Percentiles rank a stretch among this genome's conserved stretches.
Conservation (phyloP, 2,888 invertebrate genomes). For the Onthophagus sagittarius region DNA sequence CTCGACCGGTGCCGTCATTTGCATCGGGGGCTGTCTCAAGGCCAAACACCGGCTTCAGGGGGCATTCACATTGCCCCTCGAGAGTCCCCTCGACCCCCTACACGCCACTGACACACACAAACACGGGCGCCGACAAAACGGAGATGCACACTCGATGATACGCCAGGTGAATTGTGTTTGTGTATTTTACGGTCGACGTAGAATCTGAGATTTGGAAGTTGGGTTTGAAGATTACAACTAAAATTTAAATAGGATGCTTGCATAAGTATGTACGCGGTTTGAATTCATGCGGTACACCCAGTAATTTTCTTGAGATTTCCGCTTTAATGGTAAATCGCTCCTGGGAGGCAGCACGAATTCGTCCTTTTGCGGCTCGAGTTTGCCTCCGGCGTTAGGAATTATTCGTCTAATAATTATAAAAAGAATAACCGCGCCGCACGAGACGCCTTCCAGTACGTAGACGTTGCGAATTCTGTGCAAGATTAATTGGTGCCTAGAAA, state of each 20-base stretch:
- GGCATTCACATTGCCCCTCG: slow-evolving; percentile 31
- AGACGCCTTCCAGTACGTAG: background rate
- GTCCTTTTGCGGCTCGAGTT: background rate
- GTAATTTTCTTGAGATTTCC: background rate
- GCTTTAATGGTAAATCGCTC: background rate
- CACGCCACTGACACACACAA: slow-evolving; percentile 12
- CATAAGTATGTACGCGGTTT: no score
- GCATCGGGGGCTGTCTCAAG: slow-evolving; percentile 34
- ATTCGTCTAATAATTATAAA: background rate
- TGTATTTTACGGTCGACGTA: background rate
- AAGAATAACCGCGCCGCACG: background rate
- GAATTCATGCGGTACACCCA: background rate
- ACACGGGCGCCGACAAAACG: slow-evolving; percentile 1
- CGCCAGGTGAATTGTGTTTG: slow-evolving; percentile 20
- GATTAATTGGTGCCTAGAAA: slow-evolving; percentile 10
- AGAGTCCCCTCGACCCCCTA: slow-evolving; percentile 18
- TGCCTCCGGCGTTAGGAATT: background rate
- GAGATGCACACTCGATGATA: slow-evolving; percentile 24
- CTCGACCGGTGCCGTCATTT: slow-evolving; percentile 32
- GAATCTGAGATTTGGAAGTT: background rate
- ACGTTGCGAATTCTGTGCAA: slow-evolving; percentile 7
- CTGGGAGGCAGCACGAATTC: background rate
- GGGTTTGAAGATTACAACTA: background rate
- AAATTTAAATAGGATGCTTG: background rate
- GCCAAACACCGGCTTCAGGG: slow-evolving; percentile 32